phyloP scores from a whole-genome alignment of 2,888 invertebrate species.

The Ennomos fuscantarius region DNA sequence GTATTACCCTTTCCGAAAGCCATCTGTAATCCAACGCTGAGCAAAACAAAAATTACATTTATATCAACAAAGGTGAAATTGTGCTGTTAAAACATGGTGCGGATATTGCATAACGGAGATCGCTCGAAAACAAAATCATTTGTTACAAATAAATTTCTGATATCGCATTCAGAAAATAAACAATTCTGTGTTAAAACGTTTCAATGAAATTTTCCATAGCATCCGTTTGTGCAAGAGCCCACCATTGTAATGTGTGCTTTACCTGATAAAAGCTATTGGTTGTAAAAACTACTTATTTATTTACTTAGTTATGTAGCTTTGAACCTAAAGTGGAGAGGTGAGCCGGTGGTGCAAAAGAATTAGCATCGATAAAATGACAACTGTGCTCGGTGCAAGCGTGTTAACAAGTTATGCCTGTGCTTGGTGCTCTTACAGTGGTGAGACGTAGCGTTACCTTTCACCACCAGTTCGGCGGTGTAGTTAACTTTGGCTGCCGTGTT shows the following conservation, averaged over 20 bases:
- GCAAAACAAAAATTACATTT: constrained; percentile 72
- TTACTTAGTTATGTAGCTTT: constrained; percentile 1
- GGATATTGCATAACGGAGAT: constrained; percentile 9
- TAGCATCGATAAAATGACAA: constrained; percentile 35
- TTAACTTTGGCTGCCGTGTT: constrained; percentile 90
- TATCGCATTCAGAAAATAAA: constrained; percentile 1
- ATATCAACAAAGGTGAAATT: constrained; percentile 44
- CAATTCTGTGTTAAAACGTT: constrained; percentile 7
- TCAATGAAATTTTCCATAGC: constrained; percentile 10
- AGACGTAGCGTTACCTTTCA: constrained; percentile 85
- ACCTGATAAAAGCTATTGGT: constrained; percentile 2
- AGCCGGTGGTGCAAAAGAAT: constrained; percentile 40
- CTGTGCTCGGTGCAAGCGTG: constrained; percentile 41
- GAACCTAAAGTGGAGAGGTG: constrained; percentile 26
- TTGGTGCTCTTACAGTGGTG: constrained; percentile 46
- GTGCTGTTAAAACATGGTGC: constrained; percentile 36
- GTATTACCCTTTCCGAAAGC: constrained; percentile 74
- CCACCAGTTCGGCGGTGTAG: constrained; percentile 90
- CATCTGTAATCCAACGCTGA: constrained; percentile 80
- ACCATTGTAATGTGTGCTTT: not conserved
- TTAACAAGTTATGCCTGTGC: constrained; percentile 36
- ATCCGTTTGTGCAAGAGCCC: constrained; percentile 7
- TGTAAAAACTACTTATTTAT: not conserved
- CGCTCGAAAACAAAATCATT: constrained; percentile 27
- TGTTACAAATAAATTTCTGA: constrained; percentile 6